Percentiles rank a stretch among this genome's conserved stretches.
Conservation (phyloP, 92 coral and sea anemone species). For the Parazoanthus darwini region DNA sequence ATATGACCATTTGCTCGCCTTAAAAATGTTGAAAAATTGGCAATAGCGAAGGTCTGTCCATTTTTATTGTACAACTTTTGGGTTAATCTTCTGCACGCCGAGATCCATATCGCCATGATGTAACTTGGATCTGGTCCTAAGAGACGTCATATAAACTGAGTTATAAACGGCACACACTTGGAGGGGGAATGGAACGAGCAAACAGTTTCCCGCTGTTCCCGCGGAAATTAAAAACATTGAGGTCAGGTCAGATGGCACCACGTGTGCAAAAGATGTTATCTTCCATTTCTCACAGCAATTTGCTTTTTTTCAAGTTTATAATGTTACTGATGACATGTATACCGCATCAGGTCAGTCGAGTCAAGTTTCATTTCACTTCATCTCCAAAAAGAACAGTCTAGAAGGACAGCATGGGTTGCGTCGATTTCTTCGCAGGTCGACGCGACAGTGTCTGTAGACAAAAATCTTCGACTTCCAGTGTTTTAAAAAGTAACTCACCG, state of each 20-base stretch:
- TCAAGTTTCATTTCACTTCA: background rate
- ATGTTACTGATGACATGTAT: background rate
- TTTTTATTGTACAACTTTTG: conserved; percentile 11
- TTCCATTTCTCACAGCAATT: background rate
- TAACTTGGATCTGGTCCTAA: conserved; percentile 50
- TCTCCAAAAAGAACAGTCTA: background rate
- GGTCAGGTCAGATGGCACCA: background rate
- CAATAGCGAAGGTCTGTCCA: background rate
- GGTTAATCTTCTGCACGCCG: conserved; percentile 26
- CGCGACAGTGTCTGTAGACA: background rate
- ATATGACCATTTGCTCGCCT: background rate
- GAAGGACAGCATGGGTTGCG: background rate
- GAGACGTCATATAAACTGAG: conserved; percentile 1
- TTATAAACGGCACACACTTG: background rate
- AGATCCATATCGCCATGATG: conserved; percentile 41
- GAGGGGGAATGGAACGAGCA: conserved; percentile 6
- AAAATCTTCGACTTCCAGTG: background rate
- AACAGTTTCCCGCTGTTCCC: background rate
- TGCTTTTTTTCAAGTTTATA: no score
- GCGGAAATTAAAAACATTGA: conserved; percentile 1
- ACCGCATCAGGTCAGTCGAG: background rate
- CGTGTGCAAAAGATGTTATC: background rate
- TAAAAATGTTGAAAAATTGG: conserved; percentile 41
- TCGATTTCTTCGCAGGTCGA: background rate
- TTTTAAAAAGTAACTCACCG: background rate